phyloP scores from a whole-genome alignment of 1,140 invertebrate species.

The Zaprionus lachaisei region DNA sequence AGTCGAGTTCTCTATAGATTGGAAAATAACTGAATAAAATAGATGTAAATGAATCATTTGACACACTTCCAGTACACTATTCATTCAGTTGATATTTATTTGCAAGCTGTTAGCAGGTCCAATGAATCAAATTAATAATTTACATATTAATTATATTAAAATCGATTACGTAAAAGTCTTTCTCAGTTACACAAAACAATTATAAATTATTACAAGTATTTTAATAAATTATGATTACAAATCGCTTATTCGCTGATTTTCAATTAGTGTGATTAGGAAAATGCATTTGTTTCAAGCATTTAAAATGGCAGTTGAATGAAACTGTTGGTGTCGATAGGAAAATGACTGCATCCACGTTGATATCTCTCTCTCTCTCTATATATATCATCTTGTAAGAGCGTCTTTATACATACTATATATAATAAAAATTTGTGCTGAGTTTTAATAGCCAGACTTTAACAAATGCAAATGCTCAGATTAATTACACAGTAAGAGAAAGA shows the following conservation, averaged over 20 bases:
- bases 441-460: constrained; percentile 20
- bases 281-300: constrained; percentile 14
- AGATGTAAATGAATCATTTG: background rate
- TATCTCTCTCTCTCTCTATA: constrained; percentile 1
- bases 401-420: background rate
- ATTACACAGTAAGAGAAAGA: constrained; percentile 44
- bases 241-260: background rate
- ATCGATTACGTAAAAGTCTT: constrained; percentile 1
- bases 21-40: constrained; percentile 12
- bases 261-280: constrained; percentile 23
- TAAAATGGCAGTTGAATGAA: constrained; percentile 29
- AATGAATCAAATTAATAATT: background rate
- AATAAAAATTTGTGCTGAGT: constrained; percentile 6
- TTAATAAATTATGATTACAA: constrained; percentile 4
- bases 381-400: constrained; percentile 12
- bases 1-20: background rate
- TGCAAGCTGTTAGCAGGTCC: background rate
- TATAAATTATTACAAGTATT: background rate
- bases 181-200: background rate
- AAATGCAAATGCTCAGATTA: constrained; percentile 74
- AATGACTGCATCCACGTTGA: constrained; percentile 54
- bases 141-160: background rate
- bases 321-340: constrained; percentile 61
- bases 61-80: background rate
- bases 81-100: background rate